A percentile compares a stretch with the other conserved stretches of the same genome.
Conservation (phyloP, 2,888 invertebrate genomes). For the Drosophila dives region DNA sequence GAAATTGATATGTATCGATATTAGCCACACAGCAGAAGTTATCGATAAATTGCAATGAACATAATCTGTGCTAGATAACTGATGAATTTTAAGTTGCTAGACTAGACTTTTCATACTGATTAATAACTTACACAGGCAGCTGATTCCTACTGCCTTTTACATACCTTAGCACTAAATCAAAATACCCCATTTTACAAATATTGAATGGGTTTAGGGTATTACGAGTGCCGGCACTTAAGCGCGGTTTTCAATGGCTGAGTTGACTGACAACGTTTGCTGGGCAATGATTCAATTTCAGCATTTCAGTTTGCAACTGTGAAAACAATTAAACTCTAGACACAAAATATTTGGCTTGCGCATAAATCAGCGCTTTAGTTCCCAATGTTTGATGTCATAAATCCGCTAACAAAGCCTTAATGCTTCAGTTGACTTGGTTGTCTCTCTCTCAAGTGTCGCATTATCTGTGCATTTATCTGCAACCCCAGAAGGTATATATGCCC, state of each 20-base stretch:
- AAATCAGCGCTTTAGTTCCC: conserved; percentile 26
- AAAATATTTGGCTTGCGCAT: conserved; percentile 67
- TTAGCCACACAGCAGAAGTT: background rate
- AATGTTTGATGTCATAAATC: conserved; percentile 75
- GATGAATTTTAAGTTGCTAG: background rate
- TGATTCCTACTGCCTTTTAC: background rate
- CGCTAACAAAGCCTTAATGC: conserved; percentile 74
- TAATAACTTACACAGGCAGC: too few relatives aligned
- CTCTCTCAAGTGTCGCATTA: conserved; percentile 69
- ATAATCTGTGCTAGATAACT: background rate
- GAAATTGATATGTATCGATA: background rate
- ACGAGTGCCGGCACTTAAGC: conserved; percentile 64
- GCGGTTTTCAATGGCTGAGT: conserved; percentile 59
- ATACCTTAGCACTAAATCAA: background rate
- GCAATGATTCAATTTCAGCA: conserved; percentile 36
- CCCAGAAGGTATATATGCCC: conserved; percentile 6
- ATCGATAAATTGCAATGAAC: background rate
- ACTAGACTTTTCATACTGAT: background rate
- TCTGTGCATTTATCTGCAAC: conserved; percentile 57
- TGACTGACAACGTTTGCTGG: conserved; percentile 51
- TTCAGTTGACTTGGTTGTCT: conserved; percentile 53
- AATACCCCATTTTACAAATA: background rate
- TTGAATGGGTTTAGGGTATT: background rate
- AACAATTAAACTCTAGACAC: conserved; percentile 74
- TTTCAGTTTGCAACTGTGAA: conserved; percentile 71